phyloP scores from a whole-genome alignment of 2,113 vertebrate genomes.

The Chamaea fasciata region DNA sequence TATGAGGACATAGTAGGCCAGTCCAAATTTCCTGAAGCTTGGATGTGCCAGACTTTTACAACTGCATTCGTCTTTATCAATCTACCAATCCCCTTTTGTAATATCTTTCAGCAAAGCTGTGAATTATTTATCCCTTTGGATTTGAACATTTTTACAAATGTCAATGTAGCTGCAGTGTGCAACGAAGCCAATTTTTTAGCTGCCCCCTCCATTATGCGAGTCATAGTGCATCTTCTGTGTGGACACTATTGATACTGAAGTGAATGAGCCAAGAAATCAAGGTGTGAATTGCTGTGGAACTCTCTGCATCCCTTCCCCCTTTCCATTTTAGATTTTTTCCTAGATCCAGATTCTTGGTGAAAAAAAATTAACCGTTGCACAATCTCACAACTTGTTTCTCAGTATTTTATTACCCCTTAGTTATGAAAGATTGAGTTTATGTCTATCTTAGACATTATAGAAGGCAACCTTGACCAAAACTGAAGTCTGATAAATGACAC shows the following conservation, averaged over 20 bases:
- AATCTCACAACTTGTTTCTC: background rate
- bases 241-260: constrained; percentile 16
- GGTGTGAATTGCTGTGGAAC: background rate
- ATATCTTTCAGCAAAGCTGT: constrained; percentile 38
- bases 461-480: background rate
- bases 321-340: background rate
- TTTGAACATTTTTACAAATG: constrained; percentile 41
- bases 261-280: constrained; percentile 48
- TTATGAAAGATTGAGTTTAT: background rate
- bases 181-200: background rate
- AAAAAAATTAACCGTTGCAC: background rate
- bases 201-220: background rate
- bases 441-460: background rate
- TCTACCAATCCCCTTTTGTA: background rate
- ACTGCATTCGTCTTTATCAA: constrained; percentile 32
- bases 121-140: constrained; percentile 60
- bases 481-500: background rate
- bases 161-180: constrained; percentile 11
- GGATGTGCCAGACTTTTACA: background rate
- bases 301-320: background rate
- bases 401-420: background rate
- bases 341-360: background rate
- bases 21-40: background rate
- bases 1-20: background rate
- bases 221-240: background rate